Evolutionary conservation across 1,140 invertebrate species (phyloP), one percentile per base, ranked within the genome.

Genomic region (Sitophilus oryzae): DNA sequence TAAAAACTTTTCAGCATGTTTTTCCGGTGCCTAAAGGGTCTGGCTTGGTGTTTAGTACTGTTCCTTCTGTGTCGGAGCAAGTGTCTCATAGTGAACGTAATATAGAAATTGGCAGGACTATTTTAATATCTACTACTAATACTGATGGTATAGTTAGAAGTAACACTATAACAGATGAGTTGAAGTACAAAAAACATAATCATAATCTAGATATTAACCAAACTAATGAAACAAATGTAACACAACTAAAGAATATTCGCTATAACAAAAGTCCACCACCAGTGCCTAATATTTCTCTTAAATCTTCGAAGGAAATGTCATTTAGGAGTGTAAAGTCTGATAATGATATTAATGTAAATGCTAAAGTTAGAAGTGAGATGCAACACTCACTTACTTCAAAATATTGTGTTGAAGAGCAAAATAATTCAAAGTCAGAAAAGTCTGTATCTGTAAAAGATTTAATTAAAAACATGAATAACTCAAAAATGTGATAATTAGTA

Each of bases 41-140:
- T 60, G 62, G 65, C 50, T 52, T 56, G 40, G 49, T 59, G 18
- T 46, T 45, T 38, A 63, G 59, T 44, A 2, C 62, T 54, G 38
- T 54, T 38, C 62, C 61, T 49, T 14, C 59, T 55, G 34, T 51
- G 10, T 59, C 52, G 14, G 14, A 58, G 10, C 21, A 48, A 49
- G 42, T 51, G 11, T 34, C 47, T 14, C 23, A 19, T 21, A 25
- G 25, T 15, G 21, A 9, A 23, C 41, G 9, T 36, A 52, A 57
- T 4, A 66, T 80, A 42, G 77, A 81, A 64, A 87, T 88, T 60
- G 78, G 80, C 52, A 82, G 81, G 44, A 77, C 77, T 18, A 79
- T 78, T 63, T 73, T 88, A 54, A 73, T 84, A 20, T 87, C 81
- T 2, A 88, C 86, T 15, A 88, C 86, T 25, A 89, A 89, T 72